Percentiles rank a stretch among this genome's conserved stretches.
phyloP scores from a whole-genome alignment of 2,797 vertebrate species.

The Notamacropus eugenii region DNA sequence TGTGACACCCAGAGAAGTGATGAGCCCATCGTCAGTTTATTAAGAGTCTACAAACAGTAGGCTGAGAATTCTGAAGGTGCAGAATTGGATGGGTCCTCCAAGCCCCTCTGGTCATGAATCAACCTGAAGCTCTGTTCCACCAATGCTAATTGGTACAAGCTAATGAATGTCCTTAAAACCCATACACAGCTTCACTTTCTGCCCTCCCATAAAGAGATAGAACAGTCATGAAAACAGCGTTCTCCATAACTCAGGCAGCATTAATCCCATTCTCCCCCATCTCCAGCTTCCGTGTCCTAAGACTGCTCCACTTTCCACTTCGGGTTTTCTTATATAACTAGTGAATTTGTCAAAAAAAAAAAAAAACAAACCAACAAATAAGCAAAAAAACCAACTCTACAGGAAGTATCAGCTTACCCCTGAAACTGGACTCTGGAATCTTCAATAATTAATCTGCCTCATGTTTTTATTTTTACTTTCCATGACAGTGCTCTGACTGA shows the following conservation, averaged over 20 bases:
- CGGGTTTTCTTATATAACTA: neutral
- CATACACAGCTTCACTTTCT: neutral
- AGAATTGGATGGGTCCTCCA: neutral
- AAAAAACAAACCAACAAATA: neutral
- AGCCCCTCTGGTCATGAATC: neutral
- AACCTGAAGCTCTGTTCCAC: neutral
- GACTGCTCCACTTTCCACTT: neutral
- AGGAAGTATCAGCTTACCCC: neutral
- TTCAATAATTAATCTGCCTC: neutral
- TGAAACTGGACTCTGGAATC: neutral
- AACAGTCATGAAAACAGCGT: neutral
- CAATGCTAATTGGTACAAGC: neutral
- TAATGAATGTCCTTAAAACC: neutral
- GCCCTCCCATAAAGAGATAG: neutral
- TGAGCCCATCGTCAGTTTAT: neutral
- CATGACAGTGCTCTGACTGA: neutral
- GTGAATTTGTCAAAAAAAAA: neutral
- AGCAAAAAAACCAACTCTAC: neutral
- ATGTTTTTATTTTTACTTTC: neutral
- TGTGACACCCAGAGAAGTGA: neutral
- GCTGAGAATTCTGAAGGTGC: neutral
- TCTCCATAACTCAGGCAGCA: neutral
- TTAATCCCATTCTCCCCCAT: rapidly evolving
- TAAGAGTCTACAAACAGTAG: neutral
- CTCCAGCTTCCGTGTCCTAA: neutral